These are phyloP conservation scores for Corapipo altera DNA, from an alignment of 2,113 vertebrate genomes.

Conservation along the genomic window DNA sequence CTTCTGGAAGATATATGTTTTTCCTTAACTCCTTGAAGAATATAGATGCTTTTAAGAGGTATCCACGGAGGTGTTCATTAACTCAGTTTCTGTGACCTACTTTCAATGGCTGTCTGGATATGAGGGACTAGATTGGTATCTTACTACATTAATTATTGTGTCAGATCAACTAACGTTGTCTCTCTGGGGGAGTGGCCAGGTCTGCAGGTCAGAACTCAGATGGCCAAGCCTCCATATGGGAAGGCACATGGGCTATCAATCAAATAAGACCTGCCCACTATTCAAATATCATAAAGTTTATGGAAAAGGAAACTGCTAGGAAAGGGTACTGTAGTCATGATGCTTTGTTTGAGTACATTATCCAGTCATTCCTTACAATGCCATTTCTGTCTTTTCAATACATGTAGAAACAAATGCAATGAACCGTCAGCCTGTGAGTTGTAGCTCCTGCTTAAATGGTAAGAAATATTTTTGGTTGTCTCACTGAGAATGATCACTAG, in stretches of 20 bases:
- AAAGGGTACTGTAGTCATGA: not conserved
- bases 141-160: no score
- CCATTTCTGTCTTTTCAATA: not conserved
- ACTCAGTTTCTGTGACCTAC: not conserved
- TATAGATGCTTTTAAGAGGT: not conserved
- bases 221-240: no score
- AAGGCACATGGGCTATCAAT: no score
- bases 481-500: conserved; percentile 13
- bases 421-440: conserved; percentile 1
- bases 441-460: conserved; percentile 5
- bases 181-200: no score
- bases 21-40: not conserved
- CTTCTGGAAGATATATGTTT: not conserved
- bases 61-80: not conserved
- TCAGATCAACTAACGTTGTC: no score
- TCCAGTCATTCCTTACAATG: not conserved
- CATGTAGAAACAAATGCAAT: conserved; percentile 5
- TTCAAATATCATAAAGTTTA: not conserved
- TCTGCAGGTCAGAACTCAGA: no score
- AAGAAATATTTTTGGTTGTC: conserved; percentile 31
- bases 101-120: not conserved
- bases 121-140: no score
- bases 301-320: not conserved
- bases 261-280: not conserved
- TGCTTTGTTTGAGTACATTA: not conserved